These are phyloP conservation scores for Oreochromis tanganicae DNA, from an alignment of 2,113 vertebrate genomes.

Conservation along the genomic window DNA sequence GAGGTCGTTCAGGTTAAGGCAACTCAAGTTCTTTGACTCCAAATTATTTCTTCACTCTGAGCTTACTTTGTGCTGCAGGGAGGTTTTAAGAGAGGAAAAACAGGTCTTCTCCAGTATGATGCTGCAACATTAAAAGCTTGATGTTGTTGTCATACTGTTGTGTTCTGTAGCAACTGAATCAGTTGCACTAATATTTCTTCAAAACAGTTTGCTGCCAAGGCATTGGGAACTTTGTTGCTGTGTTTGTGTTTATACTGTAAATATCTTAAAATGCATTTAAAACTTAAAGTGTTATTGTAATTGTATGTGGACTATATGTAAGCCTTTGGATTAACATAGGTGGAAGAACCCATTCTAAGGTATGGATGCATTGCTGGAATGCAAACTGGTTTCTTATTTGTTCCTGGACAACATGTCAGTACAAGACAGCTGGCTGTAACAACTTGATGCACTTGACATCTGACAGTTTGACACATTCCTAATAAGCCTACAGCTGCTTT, in stretches of 20 bases:
- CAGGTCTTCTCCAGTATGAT: background rate
- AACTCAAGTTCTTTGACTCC: background rate
- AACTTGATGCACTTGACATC: background rate
- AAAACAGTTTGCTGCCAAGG: background rate
- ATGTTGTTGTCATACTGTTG: background rate
- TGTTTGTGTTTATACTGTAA: background rate
- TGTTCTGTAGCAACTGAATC: background rate
- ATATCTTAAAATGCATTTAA: background rate
- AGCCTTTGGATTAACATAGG: background rate
- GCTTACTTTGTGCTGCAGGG: background rate
- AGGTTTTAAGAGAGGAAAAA: background rate
- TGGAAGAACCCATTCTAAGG: background rate
- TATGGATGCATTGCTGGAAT: background rate
- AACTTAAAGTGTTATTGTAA: background rate
- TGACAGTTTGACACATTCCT: background rate
- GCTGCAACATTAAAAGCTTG: background rate
- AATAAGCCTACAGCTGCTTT: background rate
- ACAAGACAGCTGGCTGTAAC: background rate
- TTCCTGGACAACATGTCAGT: background rate
- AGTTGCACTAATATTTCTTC: background rate
- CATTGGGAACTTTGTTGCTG: background rate
- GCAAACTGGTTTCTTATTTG: background rate
- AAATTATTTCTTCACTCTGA: background rate
- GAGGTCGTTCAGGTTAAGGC: background rate
- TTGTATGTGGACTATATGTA: background rate